phyloP scores from a whole-genome alignment of 2,888 invertebrate species.

The Eupithecia insigniata region DNA sequence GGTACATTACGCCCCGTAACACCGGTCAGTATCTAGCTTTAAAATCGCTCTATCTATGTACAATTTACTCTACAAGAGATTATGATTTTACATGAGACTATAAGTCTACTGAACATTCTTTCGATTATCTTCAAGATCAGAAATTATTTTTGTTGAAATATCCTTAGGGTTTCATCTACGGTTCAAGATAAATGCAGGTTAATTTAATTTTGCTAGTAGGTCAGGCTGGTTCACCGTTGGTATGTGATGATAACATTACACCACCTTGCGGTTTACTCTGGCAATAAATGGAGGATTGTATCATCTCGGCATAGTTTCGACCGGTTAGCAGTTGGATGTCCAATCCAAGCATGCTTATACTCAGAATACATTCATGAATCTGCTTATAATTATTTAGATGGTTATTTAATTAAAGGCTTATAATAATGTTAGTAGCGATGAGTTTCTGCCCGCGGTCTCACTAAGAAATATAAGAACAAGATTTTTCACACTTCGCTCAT shows the following conservation, averaged over 20 bases:
- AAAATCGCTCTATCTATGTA: too few relatives aligned
- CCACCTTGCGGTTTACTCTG: slow-evolving; percentile 17
- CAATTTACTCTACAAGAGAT: too few relatives aligned
- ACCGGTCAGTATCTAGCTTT: too few relatives aligned
- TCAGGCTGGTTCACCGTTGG: slow-evolving; percentile 11
- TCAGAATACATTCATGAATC: slow-evolving; percentile 17
- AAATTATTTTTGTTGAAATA: not conserved
- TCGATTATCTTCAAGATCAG: not conserved
- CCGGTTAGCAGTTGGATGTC: slow-evolving; percentile 18
- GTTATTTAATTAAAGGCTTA: too few relatives aligned
- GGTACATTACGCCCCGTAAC: too few relatives aligned
- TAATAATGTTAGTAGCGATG: not conserved
- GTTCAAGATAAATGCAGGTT: not conserved
- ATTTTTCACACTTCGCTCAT: too few relatives aligned
- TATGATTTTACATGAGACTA: too few relatives aligned
- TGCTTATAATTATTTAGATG: not conserved
- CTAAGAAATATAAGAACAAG: not conserved
- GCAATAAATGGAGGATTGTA: slow-evolving; percentile 20
- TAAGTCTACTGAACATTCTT: too few relatives aligned
- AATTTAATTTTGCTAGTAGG: not conserved
- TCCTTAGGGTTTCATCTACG: not conserved
- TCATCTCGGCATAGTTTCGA: slow-evolving; percentile 33
- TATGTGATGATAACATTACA: slow-evolving; percentile 19
- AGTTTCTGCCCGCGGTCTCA: not conserved
- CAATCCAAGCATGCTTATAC: not conserved